Percentiles rank a stretch among this genome's conserved stretches.
These are phyloP conservation scores for Porites divaricata DNA, from an alignment of 92 coral and sea anemone genomes.

Conservation along the genomic window DNA sequence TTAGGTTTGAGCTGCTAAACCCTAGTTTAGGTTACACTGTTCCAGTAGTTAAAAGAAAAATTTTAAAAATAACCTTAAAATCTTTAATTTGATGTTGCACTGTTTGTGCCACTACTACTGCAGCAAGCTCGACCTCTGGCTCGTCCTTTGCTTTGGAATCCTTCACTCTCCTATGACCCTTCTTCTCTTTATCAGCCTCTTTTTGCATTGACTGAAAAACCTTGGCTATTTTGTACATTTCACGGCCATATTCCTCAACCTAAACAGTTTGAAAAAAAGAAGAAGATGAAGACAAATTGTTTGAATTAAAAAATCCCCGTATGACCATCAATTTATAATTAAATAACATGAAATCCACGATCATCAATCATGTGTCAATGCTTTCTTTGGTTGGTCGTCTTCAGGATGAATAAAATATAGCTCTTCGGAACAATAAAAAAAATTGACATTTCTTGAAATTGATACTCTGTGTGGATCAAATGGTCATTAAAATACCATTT, in stretches of 20 bases:
- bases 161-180: conserved; percentile 78
- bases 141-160: conserved; percentile 86
- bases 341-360: no score
- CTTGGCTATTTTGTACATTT: conserved; percentile 96
- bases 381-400: no score
- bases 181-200: conserved; percentile 92
- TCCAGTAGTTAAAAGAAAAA: background rate
- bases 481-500: no score
- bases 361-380: no score
- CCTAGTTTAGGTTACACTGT: background rate
- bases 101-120: conserved; percentile 78
- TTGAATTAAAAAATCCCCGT: background rate
- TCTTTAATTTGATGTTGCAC: conserved; percentile 93
- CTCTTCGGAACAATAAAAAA: no score
- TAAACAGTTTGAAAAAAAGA: conserved; percentile 29
- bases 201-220: conserved; percentile 89
- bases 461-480: no score
- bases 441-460: no score
- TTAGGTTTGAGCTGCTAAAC: background rate
- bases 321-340: no score
- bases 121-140: conserved; percentile 81
- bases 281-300: background rate
- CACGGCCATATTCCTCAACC: conserved; percentile 98
- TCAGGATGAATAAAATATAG: no score
- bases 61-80: conserved; percentile 76